Conservation (phyloP, 1,140 invertebrate genomes). For the Melitaea cinxia region DNA sequence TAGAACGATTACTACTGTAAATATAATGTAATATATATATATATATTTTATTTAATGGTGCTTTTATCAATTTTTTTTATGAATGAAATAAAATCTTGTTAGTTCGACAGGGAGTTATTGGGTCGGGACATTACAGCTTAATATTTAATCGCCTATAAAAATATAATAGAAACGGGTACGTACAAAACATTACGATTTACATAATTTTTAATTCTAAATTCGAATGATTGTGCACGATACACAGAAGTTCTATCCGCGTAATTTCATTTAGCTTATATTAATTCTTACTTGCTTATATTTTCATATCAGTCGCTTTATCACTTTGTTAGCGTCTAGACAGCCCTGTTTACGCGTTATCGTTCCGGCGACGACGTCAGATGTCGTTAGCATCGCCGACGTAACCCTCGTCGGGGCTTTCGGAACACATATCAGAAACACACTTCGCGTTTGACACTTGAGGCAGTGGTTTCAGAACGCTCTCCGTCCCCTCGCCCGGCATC, state of each 20-base stretch:
- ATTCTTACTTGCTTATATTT: too few species aligned
- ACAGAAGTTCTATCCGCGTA: constrained; percentile 33
- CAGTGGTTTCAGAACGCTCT: constrained; percentile 69
- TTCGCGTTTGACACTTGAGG: constrained; percentile 75
- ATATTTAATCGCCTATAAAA: constrained; percentile 34
- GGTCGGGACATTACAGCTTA: constrained; percentile 30
- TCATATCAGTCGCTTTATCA: constrained; percentile 79
- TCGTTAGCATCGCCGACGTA: constrained; percentile 90
- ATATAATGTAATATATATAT: not conserved
- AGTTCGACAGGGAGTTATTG: not conserved
- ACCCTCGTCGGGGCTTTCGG: constrained; percentile 93
- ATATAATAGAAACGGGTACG: constrained; percentile 35
- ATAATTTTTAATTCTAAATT: constrained; percentile 27
- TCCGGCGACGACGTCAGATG: constrained; percentile 84
- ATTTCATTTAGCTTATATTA: constrained; percentile 51
- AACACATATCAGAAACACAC: constrained; percentile 83
- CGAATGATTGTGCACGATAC: constrained; percentile 50
- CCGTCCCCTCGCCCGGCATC: constrained; percentile 60
- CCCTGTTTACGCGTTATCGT: constrained; percentile 72
- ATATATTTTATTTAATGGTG: not conserved
- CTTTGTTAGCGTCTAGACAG: constrained; percentile 70
- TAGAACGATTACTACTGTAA: not conserved
- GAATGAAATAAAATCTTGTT: not conserved
- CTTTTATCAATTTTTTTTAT: not conserved
- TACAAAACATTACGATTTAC: constrained; percentile 35